phyloP scores from a whole-genome alignment of 2,113 vertebrate species.

The Perca fluviatilis region DNA sequence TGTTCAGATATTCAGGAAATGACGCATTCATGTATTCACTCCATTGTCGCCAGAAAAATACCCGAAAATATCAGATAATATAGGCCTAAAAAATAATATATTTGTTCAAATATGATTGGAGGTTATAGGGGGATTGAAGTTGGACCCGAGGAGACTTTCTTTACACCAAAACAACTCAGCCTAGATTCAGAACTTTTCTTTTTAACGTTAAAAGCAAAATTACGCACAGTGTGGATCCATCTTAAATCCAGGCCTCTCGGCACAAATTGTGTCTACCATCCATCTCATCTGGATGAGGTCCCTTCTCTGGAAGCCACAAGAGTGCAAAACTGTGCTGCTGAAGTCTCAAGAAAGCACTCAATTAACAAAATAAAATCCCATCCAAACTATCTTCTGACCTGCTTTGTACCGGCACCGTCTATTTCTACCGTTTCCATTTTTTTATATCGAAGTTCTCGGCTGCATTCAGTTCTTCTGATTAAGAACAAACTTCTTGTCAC shows the following conservation, averaged over 20 bases:
- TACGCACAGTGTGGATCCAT: background rate
- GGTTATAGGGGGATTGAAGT: no score
- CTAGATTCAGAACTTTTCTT: no score
- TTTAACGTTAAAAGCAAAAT: background rate
- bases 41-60: no score
- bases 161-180: no score
- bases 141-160: no score
- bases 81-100: no score
- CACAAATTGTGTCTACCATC: no score
- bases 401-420: background rate
- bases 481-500: background rate
- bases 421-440: background rate
- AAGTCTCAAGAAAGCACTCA: background rate
- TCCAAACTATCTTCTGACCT: background rate
- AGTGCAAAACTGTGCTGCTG: background rate
- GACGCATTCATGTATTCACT: no score
- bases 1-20: no score
- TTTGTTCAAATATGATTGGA: no score
- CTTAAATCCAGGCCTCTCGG: no score
- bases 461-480: background rate
- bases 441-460: background rate
- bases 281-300: background rate
- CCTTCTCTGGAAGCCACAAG: background rate
- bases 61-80: no score
- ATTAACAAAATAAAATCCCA: background rate